Conservation (phyloP, 2,113 vertebrate genomes). For the Eubucco bourcierii region DNA sequence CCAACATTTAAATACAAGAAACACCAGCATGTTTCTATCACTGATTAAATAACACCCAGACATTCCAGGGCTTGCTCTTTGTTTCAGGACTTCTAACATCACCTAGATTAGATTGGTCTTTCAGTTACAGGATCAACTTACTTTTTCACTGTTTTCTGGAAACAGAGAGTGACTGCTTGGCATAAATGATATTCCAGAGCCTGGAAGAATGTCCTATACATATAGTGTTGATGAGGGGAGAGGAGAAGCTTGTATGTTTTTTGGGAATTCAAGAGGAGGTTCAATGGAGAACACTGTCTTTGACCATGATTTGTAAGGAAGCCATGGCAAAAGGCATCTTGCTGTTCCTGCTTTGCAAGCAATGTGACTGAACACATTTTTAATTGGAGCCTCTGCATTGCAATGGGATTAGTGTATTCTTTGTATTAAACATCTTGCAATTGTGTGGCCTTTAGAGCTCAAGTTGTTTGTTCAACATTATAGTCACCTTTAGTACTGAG, state of each 20-base stretch:
- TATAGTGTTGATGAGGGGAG: not conserved
- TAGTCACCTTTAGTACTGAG: not conserved
- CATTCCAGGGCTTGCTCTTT: not conserved
- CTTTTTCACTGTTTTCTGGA: not conserved
- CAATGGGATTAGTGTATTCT: not conserved
- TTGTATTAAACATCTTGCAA: not conserved
- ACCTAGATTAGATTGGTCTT: not conserved
- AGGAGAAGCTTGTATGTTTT: not conserved
- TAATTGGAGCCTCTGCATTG: not conserved
- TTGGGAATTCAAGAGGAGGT: not conserved
- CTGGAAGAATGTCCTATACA: not conserved
- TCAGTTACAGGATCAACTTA: not conserved
- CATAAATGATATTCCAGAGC: not conserved
- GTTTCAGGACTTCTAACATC: not conserved
- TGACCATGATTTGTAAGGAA: not conserved
- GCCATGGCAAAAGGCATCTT: slow-evolving; percentile 4
- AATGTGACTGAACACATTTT: not conserved
- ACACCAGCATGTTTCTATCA: not conserved
- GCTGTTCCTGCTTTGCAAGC: slow-evolving; percentile 2
- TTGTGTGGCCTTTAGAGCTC: not conserved
- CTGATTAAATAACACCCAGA: not conserved
- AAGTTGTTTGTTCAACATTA: slow-evolving; percentile 11
- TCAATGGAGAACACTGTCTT: not conserved
- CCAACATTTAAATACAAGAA: not conserved
- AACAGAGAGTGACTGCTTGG: not conserved